A percentile compares a stretch with the other conserved stretches of the same genome.
These are phyloP conservation scores for Tragelaphus strepsiceros DNA, from an alignment of 2,113 vertebrate species.

Conservation along the genomic window DNA sequence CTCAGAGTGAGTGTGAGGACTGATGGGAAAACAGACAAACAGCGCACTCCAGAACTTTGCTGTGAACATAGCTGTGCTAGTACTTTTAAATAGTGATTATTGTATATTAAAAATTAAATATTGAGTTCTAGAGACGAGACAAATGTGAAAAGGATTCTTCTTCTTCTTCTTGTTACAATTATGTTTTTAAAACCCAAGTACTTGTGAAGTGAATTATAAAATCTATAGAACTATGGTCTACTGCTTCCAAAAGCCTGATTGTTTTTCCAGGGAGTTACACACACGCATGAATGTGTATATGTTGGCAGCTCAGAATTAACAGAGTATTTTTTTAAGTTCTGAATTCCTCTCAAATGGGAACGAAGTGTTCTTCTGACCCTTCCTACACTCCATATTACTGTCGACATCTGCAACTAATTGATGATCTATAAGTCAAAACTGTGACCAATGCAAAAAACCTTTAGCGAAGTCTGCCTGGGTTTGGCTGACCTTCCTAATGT, in stretches of 20 bases:
- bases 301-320: conserved; percentile 70
- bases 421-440: conserved; percentile 71
- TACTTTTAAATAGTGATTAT: background rate
- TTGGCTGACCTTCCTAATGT: conserved; percentile 53
- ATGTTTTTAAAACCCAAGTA: conserved; percentile 16
- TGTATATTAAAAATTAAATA: background rate
- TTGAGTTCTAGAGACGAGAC: background rate
- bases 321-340: conserved; percentile 68
- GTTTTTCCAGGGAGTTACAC: conserved; percentile 65
- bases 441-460: conserved; percentile 78
- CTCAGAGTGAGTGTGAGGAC: background rate
- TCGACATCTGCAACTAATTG: conserved; percentile 81
- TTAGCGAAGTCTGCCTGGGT: conserved; percentile 57
- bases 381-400: conserved; percentile 67
- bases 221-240: conserved; percentile 38
- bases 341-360: conserved; percentile 76
- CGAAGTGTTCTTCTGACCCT: conserved; percentile 76
- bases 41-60: background rate
- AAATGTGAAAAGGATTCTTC: conserved; percentile 7
- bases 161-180: background rate
- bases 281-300: conserved; percentile 59
- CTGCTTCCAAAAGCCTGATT: conserved; percentile 47
- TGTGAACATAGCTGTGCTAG: background rate
- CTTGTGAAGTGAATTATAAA: conserved; percentile 45
- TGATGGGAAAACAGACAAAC: background rate